Base-by-base conservation (phyloP, 2,888 invertebrate genomes). In the Drosophila rubida region DNA sequence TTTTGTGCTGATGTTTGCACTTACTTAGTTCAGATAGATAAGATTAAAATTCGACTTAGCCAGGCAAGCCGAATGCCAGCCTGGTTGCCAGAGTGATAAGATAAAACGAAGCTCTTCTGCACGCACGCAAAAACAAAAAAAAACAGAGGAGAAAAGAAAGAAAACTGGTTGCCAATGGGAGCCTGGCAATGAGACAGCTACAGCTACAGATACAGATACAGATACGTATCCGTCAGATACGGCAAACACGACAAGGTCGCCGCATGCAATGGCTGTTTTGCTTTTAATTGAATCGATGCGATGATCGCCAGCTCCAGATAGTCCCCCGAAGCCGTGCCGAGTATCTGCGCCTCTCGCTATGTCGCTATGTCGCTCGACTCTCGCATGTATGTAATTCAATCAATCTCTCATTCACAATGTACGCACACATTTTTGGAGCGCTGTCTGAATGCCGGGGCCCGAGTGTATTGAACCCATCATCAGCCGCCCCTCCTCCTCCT, bases 21-120 rank as follows among this genome's bases (percentile, higher is more conserved):
- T 86, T 54, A 80, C 83, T 86, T 86, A 86, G 76, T 83, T 80
- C 73, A 74, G 82, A 63, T 70, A 78, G 82, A 82, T 82, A 82
- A 82, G 82, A 82, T 82, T 83, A 86, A 76, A 77, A 78, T 82
- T 67, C 74, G 86, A 78, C 80, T 81, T 85, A 82, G 78, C 65
- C 72, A 32, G 74, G 11, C 58, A 46, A 70, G 66, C 67, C 44
- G 60, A 63, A 14, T 55, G 63, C 48, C 35, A 51, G 19, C 27
- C 53, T 35, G 57, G 16, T 37, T 58, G 19, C 22, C 51, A 27
- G 57, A 13, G 39, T 58, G 86, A 82, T 86, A 86, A 86, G 86
- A 82, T 86, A 82, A 81, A 69, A 42, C 44, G 67, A 35, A 42
- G 42, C 62, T 54, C 45, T 37, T 23, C 48, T 44, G 54, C 27